Evolutionary conservation across 1,140 invertebrate species (phyloP), one percentile per base, ranked within the genome.

Genomic region (Galleria mellonella): DNA sequence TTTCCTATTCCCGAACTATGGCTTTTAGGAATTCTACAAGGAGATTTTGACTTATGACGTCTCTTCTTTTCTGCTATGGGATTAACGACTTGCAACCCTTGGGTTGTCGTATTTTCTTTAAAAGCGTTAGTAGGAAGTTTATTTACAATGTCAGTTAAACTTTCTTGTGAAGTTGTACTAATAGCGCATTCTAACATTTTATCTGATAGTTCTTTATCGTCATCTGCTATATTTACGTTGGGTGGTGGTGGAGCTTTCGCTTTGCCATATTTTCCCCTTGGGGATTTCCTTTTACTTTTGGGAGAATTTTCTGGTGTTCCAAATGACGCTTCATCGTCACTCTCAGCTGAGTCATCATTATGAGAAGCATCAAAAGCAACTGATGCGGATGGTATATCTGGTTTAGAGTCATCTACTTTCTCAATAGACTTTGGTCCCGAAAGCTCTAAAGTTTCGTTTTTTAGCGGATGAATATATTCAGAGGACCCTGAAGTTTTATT

Each of bases 251-350:
- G 85, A 12, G 85, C 86, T 62, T 75, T 86, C 35, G 58, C 51
- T 65, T 87, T 87, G 4, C 83, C 85, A 52, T 85, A 77, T 70
- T 77, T 83, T 6, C 75, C 76, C 62, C 75, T 84, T 4, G 52
- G 37, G 4, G 55, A 31, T 67, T 83, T 86, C 61, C 63, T 71
- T 44, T 60, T 70, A 43, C 44, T 55, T 51, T 74, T 77, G 9
- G 86, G 86, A 0, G 84, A 86, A 56, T 77, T 69, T 44, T 75
- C 75, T 10, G 84, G 86, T n/a, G 86, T 87, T n/a, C 72, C 76
- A 53, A 83, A 87, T 36, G 83, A 84, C 6, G 69, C 73, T 57
- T 87, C 84, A 50, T 81, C 75, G 31, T 79, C 72, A 44, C 75
- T 79, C 33, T 79, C 82, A 10, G 58, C 50, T 9, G 69, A 70